phyloP scores from a whole-genome alignment of 2,113 vertebrate genomes.

The Leptobrachium leishanense region DNA sequence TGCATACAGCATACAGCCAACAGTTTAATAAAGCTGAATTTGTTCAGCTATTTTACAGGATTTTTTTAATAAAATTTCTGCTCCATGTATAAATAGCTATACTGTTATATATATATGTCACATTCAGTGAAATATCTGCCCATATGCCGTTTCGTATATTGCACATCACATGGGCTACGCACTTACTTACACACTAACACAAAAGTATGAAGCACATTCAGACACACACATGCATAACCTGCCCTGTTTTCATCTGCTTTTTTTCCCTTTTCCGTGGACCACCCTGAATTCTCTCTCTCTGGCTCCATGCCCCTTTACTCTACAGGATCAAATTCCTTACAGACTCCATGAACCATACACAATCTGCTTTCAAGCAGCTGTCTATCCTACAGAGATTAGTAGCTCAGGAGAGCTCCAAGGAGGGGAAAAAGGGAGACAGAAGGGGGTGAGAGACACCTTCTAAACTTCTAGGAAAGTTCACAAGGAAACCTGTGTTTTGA shows the following conservation, averaged over 20 bases:
- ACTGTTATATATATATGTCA: too few species aligned
- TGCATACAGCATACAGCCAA: too few species aligned
- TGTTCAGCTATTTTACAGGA: too few species aligned
- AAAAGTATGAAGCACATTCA: not conserved
- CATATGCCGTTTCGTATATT: too few species aligned
- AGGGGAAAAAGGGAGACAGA: slow-evolving; percentile 24
- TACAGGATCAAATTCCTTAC: slow-evolving; percentile 49
- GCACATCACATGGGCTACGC: not conserved
- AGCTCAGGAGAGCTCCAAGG: slow-evolving; percentile 42
- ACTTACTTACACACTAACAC: not conserved
- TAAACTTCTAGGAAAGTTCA: slow-evolving; percentile 45
- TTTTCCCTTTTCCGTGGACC: slow-evolving; percentile 24
- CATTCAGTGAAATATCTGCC: too few species aligned
- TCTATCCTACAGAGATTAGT: slow-evolving; percentile 47
- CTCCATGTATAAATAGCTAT: too few species aligned
- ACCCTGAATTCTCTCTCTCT: slow-evolving; percentile 40
- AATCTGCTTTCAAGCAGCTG: slow-evolving; percentile 49
- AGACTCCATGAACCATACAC: slow-evolving; percentile 49
- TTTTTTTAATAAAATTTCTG: too few species aligned
- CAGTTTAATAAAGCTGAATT: too few species aligned
- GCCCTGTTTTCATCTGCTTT: slow-evolving; percentile 34
- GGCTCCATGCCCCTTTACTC: slow-evolving; percentile 48
- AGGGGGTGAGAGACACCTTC: slow-evolving; percentile 17
- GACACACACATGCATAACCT: slow-evolving; percentile 30
- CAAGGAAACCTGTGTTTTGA: slow-evolving; percentile 36